Evolutionary conservation across 2,888 invertebrate species (phyloP), one percentile per base, ranked within the genome.

Genomic region (Stramonita haemastoma): DNA sequence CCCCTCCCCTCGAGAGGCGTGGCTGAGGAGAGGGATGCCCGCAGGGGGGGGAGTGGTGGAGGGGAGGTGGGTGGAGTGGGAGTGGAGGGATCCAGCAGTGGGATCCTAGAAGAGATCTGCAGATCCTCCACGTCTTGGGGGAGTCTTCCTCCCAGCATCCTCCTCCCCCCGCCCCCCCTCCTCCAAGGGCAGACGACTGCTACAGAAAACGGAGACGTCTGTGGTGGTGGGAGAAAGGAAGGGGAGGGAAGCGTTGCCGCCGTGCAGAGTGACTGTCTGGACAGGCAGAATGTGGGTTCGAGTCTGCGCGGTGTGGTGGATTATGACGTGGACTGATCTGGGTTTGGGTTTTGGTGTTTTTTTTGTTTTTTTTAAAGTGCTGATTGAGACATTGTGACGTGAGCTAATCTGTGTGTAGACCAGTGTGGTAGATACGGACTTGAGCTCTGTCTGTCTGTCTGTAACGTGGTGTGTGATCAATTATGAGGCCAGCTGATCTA

Each of bases 81-180:
- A 5, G 46, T 46, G 46, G 46, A 46, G 4, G 46, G 46, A 2
- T 46, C 46, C 46, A 46, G 26, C 19, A 73, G n/a, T 2, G n/a
- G n/a, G 2, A 8, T 26, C n/a, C n/a, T 11, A n/a, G 73, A 5
- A 26, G 70, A 70, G 26, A n/a, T 8, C n/a, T 0, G n/a, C n/a
- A 73, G 73, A n/a, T 2, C 19, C 73, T 4, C 29, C 90, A 90
- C 19, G 90, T 92, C 8, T 91, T 91, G 2, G 46, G 46, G 8
- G 46, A 46, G 91, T 91, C 29, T 46, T 46, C 46, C 46, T 46
- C 91, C 91, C 19, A 86, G 89, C 60, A 90, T 87, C 83, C 87
- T 89, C 87, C 83, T 89, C 70, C 83, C 87, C 19, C 87, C 85
- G 34, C 89, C 87, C 73, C 36, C 83, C 66, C 26, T 57, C 26